Conservation (phyloP, 64 coral and sea anemone genomes). For the Hydrozoanthus tunicans region DNA sequence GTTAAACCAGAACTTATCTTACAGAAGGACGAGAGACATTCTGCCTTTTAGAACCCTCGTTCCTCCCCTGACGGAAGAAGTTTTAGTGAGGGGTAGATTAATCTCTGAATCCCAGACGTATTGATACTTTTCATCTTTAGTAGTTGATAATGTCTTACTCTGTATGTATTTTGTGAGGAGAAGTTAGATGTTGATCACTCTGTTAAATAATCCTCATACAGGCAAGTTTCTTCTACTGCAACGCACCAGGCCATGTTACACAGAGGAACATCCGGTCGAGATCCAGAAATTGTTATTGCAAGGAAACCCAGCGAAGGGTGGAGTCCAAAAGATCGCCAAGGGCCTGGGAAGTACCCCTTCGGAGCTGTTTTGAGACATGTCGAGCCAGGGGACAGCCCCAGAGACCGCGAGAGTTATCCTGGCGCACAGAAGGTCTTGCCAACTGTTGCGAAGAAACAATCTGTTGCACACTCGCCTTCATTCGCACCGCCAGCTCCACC, state of each 20-base stretch:
- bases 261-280: background rate
- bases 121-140: background rate
- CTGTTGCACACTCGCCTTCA: background rate
- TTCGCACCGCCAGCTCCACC: conserved; percentile 14
- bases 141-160: too few species aligned
- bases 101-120: too few species aligned
- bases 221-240: background rate
- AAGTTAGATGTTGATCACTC: background rate
- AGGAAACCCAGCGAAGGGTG: background rate
- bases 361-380: conserved; percentile 29
- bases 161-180: background rate
- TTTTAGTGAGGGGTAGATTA: too few species aligned
- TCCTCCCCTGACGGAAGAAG: too few species aligned
- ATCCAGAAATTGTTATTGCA: background rate
- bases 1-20: background rate
- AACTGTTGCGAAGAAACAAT: background rate
- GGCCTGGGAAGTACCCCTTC: background rate
- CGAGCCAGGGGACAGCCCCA: background rate
- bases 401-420: background rate
- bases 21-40: background rate
- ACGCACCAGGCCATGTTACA: background rate
- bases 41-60: background rate
- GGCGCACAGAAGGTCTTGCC: background rate
- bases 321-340: background rate
- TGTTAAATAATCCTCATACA: background rate